These are phyloP conservation scores for Xiphorhynchus erythropygius DNA, from an alignment of 2,797 vertebrate genomes.

Conservation along the genomic window DNA sequence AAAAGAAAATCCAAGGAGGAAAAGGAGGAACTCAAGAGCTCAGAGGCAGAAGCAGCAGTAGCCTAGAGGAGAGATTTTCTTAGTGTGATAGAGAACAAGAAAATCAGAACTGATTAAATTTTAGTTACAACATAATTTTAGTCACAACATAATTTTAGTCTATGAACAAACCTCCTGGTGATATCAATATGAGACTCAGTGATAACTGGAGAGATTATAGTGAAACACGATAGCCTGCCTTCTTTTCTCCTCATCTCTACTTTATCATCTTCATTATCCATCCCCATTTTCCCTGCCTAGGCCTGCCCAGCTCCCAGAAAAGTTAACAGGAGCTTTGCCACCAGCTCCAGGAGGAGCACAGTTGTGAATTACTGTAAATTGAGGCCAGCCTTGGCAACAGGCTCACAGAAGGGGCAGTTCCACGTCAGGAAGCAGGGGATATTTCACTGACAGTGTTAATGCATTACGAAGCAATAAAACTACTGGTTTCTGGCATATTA, in stretches of 20 bases:
- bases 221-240: neutral
- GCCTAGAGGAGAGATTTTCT: neutral
- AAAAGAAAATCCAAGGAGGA: neutral
- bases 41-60: neutral
- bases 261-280: neutral
- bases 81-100: neutral
- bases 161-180: conserved; percentile 1
- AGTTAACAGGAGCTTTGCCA: neutral
- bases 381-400: neutral
- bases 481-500: neutral
- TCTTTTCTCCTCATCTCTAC: neutral
- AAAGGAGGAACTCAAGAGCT: neutral
- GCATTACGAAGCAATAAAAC: neutral
- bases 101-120: neutral
- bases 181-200: neutral
- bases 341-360: neutral
- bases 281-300: neutral
- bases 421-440: neutral
- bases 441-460: conserved; percentile 10
- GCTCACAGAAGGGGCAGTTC: neutral
- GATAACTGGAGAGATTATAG: neutral
- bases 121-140: neutral
- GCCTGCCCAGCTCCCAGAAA: neutral
- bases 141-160: neutral
- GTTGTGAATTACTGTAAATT: neutral